Conservation (phyloP, 2,888 invertebrate species). For the Gari tellinella region DNA sequence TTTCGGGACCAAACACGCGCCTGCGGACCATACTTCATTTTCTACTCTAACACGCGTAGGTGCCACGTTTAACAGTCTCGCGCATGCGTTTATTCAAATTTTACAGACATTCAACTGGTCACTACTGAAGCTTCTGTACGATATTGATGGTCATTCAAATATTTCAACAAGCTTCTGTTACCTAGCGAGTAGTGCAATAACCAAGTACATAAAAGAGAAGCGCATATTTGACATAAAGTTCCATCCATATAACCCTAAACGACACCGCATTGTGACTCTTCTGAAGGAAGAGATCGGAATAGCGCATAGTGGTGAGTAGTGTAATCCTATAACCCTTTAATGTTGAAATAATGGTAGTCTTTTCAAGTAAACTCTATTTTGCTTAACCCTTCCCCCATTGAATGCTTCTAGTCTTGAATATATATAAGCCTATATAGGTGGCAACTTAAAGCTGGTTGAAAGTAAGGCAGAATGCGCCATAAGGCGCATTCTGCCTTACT, state of each 20-base stretch:
- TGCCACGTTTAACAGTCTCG: constrained; percentile 65
- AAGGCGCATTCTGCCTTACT: no score
- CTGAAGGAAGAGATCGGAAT: constrained; percentile 70
- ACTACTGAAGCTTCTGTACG: constrained; percentile 88
- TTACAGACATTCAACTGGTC: constrained; percentile 63
- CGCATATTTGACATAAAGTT: constrained; percentile 62
- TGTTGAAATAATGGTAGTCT: no score
- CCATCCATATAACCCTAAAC: constrained; percentile 40
- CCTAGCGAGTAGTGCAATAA: constrained; percentile 90
- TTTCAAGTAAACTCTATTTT: no score
- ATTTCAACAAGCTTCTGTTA: constrained; percentile 89
- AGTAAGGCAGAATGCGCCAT: no score
- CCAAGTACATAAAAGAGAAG: constrained; percentile 85
- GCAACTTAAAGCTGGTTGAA: no score
- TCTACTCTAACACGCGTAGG: constrained; percentile 74
- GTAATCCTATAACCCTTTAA: neutral
- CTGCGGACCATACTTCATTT: constrained; percentile 50
- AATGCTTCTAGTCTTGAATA: no score
- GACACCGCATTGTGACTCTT: constrained; percentile 47
- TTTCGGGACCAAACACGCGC: constrained; percentile 73
- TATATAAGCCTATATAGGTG: no score
- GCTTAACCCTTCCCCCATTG: no score
- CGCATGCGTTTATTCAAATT: constrained; percentile 43
- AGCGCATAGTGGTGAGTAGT: constrained; percentile 67
- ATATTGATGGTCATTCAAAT: constrained; percentile 90